Percentiles rank a stretch among this genome's conserved stretches.
Conservation (phyloP, 2,888 invertebrate genomes). For the Drosophila meridionalis region DNA sequence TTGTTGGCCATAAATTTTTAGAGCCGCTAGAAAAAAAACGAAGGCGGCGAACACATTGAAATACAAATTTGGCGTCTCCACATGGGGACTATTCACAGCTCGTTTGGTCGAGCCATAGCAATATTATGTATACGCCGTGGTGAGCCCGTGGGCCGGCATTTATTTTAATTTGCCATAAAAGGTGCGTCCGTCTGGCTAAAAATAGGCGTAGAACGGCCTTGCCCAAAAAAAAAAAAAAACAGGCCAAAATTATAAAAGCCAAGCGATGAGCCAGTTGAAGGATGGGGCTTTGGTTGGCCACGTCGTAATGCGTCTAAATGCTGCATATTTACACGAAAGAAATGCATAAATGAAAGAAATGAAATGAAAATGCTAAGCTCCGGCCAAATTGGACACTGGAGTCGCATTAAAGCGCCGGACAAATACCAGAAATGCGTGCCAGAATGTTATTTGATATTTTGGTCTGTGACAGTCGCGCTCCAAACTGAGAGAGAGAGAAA, state of each 20-base stretch:
- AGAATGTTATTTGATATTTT: conserved; percentile 69
- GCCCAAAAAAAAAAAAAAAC: conserved; percentile 44
- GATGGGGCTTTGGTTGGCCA: background rate
- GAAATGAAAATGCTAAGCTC: conserved; percentile 28
- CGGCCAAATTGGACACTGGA: conserved; percentile 57
- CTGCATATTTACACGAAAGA: conserved; percentile 72
- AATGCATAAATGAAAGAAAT: conserved; percentile 67
- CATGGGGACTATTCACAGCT: conserved; percentile 62
- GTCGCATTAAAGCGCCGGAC: conserved; percentile 63
- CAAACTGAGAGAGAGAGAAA: conserved; percentile 1
- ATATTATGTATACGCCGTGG: conserved; percentile 68
- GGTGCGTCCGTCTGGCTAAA: conserved; percentile 63
- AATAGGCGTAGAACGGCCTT: conserved; percentile 64
- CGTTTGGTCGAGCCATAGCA: conserved; percentile 57
- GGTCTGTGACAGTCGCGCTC: conserved; percentile 18
- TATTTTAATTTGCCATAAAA: conserved; percentile 65
- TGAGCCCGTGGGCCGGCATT: conserved; percentile 53
- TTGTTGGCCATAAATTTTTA: conserved; percentile 56
- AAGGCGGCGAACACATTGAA: conserved; percentile 39
- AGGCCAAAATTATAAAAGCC: conserved; percentile 50
- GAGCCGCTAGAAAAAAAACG: conserved; percentile 3
- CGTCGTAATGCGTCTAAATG: conserved; percentile 23
- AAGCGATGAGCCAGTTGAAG: background rate
- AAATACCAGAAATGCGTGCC: conserved; percentile 75
- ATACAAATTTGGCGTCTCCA: conserved; percentile 56